These are phyloP conservation scores for Empidonax traillii DNA, from an alignment of 2,113 vertebrate genomes.

Conservation along the genomic window DNA sequence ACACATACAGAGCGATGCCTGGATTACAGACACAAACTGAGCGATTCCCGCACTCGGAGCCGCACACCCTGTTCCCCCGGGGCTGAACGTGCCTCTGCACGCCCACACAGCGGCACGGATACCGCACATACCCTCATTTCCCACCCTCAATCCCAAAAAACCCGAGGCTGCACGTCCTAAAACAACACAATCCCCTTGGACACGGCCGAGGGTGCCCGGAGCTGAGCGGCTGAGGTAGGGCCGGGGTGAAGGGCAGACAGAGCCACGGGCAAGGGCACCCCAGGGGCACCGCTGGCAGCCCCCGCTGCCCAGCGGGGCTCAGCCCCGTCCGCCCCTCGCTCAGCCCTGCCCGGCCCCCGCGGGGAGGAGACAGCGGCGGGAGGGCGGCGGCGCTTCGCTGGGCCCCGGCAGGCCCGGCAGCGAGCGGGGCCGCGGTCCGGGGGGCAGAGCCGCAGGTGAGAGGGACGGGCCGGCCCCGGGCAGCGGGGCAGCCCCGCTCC, in stretches of 20 bases:
- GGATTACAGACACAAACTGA: rapidly evolving
- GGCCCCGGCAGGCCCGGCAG: background rate
- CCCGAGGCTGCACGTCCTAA: background rate
- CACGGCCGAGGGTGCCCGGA: background rate
- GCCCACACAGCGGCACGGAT: background rate
- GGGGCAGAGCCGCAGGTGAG: background rate
- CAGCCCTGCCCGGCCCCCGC: background rate
- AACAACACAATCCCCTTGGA: no score
- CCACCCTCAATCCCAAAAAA: background rate
- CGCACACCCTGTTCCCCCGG: background rate
- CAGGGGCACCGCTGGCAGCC: rapidly evolving
- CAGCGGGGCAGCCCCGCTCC: background rate
- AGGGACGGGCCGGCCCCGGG: background rate
- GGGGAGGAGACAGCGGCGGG: background rate
- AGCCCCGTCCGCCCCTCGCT: rapidly evolving
- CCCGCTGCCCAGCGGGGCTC: rapidly evolving
- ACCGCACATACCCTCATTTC: rapidly evolving
- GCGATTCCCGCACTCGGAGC: background rate
- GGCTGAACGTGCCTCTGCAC: background rate
- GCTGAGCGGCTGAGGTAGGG: background rate
- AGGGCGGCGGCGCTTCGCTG: background rate
- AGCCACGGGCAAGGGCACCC: rapidly evolving
- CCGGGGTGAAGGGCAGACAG: background rate
- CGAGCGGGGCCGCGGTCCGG: background rate
- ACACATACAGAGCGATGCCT: background rate